Evolutionary conservation across 2,888 invertebrate species (phyloP).

Genomic region (Physocephala rufipes): DNA sequence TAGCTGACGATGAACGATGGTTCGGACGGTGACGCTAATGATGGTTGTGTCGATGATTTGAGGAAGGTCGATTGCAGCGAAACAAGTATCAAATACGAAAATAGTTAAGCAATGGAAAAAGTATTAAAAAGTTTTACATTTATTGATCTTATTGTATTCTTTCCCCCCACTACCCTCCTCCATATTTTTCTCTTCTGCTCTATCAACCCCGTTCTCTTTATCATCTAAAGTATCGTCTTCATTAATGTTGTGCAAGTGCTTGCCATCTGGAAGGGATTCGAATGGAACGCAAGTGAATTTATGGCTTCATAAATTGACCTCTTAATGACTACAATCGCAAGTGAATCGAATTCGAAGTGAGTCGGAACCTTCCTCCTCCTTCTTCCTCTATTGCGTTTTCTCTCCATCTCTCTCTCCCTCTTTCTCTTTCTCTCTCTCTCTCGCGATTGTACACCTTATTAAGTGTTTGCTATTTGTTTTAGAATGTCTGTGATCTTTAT

Average conservation of each 20-base stretch:
- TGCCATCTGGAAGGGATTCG: background rate
- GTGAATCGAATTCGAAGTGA: too few relatives aligned
- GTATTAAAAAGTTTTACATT: too few relatives aligned
- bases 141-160: too few relatives aligned
- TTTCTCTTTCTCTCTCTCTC: background rate
- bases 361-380: background rate
- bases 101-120: too few relatives aligned
- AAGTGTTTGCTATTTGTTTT: too few relatives aligned
- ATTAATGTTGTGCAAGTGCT: slow-evolving; percentile 27
- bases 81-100: background rate
- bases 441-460: too few relatives aligned
- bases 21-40: background rate
- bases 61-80: background rate
- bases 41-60: background rate
- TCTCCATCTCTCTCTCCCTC: background rate
- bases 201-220: slow-evolving; percentile 40
- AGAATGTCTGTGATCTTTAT: too few relatives aligned
- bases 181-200: background rate
- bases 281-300: slow-evolving; percentile 20
- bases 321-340: slow-evolving; percentile 21
- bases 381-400: background rate
- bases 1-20: background rate
- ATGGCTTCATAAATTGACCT: slow-evolving; percentile 49
- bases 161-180: too few relatives aligned
- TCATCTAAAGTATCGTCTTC: too few relatives aligned